Conservation (phyloP, 1,140 invertebrate genomes). For the Apis cerana region DNA sequence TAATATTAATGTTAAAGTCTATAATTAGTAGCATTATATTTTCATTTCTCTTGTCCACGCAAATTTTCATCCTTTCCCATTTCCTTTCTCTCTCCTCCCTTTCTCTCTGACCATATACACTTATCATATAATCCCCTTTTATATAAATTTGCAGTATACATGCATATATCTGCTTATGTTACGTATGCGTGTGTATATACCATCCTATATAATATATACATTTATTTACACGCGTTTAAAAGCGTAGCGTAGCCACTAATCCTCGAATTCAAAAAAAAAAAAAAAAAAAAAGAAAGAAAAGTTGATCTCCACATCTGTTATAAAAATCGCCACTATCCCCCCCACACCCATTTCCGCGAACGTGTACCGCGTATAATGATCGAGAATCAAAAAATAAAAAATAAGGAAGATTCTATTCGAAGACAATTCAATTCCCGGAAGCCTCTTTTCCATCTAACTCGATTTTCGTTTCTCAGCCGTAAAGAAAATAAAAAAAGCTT, state of each 20-base stretch:
- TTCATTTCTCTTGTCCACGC: slow-evolving; percentile 12
- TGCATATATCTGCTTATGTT: slow-evolving; percentile 31
- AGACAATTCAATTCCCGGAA: not conserved
- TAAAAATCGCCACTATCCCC: not conserved
- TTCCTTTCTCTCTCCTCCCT: not conserved
- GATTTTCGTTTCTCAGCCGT: not conserved
- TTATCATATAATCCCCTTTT: not conserved
- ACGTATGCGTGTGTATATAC: slow-evolving; percentile 42
- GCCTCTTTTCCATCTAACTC: not conserved
- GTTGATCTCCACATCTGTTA: not conserved
- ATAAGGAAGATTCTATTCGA: not conserved
- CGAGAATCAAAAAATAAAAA: not conserved
- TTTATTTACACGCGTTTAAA: slow-evolving; percentile 46
- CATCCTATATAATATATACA: slow-evolving; percentile 46
- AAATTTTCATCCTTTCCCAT: not conserved
- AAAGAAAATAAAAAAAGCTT: not conserved
- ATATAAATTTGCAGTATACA: slow-evolving; percentile 8
- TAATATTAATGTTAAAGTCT: slow-evolving; percentile 33
- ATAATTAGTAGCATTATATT: slow-evolving; percentile 50
- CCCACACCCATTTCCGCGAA: not conserved
- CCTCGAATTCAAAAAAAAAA: not conserved
- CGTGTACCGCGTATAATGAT: slow-evolving; percentile 3
- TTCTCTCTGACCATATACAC: slow-evolving; percentile 22
- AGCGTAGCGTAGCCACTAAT: slow-evolving; percentile 27
- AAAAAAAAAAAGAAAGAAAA: not conserved